A percentile compares a stretch with the other conserved stretches of the same genome.
These are phyloP conservation scores for Ariopsis seemanni DNA, from an alignment of 2,113 vertebrate species.

Conservation along the genomic window DNA sequence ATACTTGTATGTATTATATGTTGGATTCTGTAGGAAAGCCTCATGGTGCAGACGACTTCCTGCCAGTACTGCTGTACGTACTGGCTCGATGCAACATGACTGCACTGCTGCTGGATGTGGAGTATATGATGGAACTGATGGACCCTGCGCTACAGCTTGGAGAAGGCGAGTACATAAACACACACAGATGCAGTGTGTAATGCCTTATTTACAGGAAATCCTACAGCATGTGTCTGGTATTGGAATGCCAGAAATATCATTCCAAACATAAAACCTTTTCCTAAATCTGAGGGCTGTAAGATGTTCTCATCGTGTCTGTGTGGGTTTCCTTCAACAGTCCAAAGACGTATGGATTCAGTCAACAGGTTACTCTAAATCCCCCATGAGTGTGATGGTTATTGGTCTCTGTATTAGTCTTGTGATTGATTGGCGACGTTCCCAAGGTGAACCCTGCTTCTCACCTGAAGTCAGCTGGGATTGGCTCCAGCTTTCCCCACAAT, in stretches of 20 bases:
- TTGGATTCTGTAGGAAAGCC: constrained; percentile 77
- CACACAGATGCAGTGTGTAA: not conserved
- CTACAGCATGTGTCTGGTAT: not conserved
- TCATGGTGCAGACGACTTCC: constrained; percentile 93
- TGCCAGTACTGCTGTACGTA: constrained; percentile 97
- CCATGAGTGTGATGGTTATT: too few relatives aligned
- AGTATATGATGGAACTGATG: constrained; percentile 99
- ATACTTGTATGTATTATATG: not conserved
- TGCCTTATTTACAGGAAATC: not conserved
- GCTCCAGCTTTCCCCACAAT: too few relatives aligned
- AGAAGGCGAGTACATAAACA: constrained; percentile 77
- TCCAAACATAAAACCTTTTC: not conserved
- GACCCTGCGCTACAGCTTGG: constrained; percentile 92
- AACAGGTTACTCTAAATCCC: too few relatives aligned
- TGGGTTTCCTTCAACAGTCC: too few relatives aligned
- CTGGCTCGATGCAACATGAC: constrained; percentile 87
- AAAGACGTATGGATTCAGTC: too few relatives aligned
- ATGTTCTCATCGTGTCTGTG: not conserved
- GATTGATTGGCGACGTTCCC: too few relatives aligned
- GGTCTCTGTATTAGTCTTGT: too few relatives aligned
- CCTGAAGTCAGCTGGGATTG: too few relatives aligned
- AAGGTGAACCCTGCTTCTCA: too few relatives aligned
- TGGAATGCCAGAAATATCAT: not conserved
- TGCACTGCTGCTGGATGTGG: constrained; percentile 85
- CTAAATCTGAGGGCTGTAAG: not conserved